A percentile compares a stretch with the other conserved stretches of the same genome.
These are phyloP conservation scores for Rhabdophis nuchalis DNA, from an alignment of 2,797 vertebrate genomes.

Conservation along the genomic window DNA sequence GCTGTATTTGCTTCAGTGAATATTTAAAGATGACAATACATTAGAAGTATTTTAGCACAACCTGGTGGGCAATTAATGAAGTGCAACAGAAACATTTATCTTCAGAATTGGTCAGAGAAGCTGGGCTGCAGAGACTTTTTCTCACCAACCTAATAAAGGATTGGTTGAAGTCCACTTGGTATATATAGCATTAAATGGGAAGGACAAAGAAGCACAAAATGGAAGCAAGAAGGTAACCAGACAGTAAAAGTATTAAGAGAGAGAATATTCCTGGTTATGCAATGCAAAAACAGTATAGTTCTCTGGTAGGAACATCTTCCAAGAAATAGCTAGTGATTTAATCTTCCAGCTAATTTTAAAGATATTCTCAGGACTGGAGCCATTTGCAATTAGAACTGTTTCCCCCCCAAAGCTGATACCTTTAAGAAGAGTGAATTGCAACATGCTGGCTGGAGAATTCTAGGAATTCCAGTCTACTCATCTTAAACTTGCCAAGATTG, in stretches of 20 bases:
- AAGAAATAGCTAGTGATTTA: not conserved
- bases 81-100: not conserved
- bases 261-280: not conserved
- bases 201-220: not conserved
- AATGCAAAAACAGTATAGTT: not conserved
- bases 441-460: not conserved
- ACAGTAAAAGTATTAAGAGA: not conserved
- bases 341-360: not conserved
- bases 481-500: not conserved
- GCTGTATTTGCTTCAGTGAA: not conserved
- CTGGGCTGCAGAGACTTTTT: not conserved
- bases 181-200: not conserved
- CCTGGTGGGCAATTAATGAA: slow-evolving; percentile 58
- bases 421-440: not conserved
- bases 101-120: not conserved
- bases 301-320: not conserved
- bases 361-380: not conserved
- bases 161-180: not conserved
- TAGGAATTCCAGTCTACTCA: not conserved
- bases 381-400: not conserved
- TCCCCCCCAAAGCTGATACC: not conserved
- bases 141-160: not conserved
- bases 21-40: not conserved
- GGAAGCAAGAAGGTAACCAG: not conserved
- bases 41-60: slow-evolving; percentile 59